Base-by-base conservation (phyloP, 1,140 invertebrate genomes). In the Meloidogyne chitwoodi region DNA sequence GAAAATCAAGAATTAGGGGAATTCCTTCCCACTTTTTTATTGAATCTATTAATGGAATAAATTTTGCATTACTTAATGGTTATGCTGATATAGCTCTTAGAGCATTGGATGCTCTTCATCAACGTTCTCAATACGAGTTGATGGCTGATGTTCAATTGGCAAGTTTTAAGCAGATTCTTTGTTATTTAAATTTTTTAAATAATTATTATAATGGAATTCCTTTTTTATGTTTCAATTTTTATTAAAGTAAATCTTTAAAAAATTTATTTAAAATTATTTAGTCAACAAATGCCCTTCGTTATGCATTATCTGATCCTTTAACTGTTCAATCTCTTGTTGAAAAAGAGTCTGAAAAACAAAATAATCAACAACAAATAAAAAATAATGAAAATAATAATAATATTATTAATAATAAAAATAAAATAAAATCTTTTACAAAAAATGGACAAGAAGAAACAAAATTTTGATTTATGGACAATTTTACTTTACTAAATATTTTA, bases 101-200 rank as follows among this genome's bases (percentile, higher is more conserved):
- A 11, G 85, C 85, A 14, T 48, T 86, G n/a, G 84, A 86, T 66
- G 83, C 85, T 11, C 41, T 86, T 61, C 84, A 86, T 78, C 83
- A 86, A 63, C 76, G 84, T 41, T 82, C 85, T 12, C 79, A 80
- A 56, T 84, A 82, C 61, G 84, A 86, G 64, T 81, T 86, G 64
- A 56, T 83, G 19, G 65, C 84, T 11, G 84, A 86, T 75, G 81
- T 87, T 31, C 66, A 87, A 26, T 66, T 86, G 69, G 84, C 87
- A 22, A 14, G 77, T 79, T 19, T n/a, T n/a, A n/a, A n/a, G n/a
- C n/a, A n/a, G n/a, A n/a, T n/a, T n/a, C n/a, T n/a, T n/a, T n/a
- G n/a, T n/a, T n/a, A n/a, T n/a, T n/a, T n/a, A n/a, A n/a, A n/a
- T n/a, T n/a, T n/a, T n/a, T n/a, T n/a, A n/a, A n/a, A n/a, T n/a